Percentiles rank a stretch among this genome's conserved stretches.
phyloP scores from a whole-genome alignment of 2,888 invertebrate species.

The Antheraea yamamai region DNA sequence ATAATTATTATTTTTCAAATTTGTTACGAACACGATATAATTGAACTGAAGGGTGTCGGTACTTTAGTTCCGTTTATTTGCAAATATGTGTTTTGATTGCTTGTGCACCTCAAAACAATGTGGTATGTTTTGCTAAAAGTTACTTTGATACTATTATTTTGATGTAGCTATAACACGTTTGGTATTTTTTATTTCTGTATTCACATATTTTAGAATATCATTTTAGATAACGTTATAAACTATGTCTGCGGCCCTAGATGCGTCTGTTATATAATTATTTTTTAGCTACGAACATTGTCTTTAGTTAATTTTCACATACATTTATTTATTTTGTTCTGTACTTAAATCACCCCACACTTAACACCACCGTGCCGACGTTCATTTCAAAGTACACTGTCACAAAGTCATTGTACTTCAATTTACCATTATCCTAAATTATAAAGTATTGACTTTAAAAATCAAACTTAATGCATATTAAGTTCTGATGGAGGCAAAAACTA shows the following conservation, averaged over 20 bases:
- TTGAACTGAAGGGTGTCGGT: constrained; percentile 41
- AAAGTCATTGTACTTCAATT: too few species aligned
- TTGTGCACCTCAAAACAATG: constrained; percentile 40
- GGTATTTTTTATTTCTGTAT: background rate
- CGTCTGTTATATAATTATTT: background rate
- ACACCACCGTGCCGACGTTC: too few species aligned
- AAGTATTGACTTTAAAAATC: too few species aligned
- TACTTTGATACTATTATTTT: background rate
- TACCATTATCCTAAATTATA: too few species aligned
- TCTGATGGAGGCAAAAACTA: too few species aligned
- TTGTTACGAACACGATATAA: constrained; percentile 38
- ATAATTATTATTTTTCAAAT: constrained; percentile 36
- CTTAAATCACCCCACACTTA: background rate
- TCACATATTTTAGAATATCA: background rate
- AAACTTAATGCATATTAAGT: too few species aligned
- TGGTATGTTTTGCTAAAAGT: constrained; percentile 9
- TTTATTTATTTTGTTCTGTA: background rate
- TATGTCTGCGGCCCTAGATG: background rate
- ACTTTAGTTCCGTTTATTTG: constrained; percentile 23
- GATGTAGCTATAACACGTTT: background rate
- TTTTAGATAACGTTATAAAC: background rate
- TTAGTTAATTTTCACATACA: background rate
- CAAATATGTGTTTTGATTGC: constrained; percentile 61
- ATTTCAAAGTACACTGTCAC: too few species aligned
- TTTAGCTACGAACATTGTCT: background rate